Evolutionary conservation across 2,113 vertebrate species (phyloP).

Genomic region (Ceuthmochares aereus): DNA sequence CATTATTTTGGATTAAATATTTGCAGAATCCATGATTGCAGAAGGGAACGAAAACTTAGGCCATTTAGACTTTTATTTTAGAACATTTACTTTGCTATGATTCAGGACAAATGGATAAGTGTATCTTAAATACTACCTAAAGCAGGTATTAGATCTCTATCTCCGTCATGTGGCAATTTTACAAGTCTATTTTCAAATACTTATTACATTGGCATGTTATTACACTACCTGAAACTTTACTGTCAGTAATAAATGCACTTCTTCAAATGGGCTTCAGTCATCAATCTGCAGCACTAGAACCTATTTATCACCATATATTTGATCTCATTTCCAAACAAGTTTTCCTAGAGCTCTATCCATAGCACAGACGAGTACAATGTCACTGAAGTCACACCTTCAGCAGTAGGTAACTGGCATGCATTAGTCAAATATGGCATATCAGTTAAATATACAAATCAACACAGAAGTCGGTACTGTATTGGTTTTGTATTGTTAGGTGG

Average conservation of each 20-base stretch:
- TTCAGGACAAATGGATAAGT: neutral
- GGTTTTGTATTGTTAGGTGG: neutral
- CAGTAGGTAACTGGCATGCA: neutral
- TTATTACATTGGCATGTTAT: neutral
- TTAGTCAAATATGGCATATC: neutral
- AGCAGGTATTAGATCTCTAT: neutral
- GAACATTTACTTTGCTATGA: neutral
- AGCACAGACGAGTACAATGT: neutral
- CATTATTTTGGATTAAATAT: slow-evolving; percentile 22
- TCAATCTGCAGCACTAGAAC: neutral
- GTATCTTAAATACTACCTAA: neutral
- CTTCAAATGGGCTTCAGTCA: neutral
- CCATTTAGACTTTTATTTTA: too few relatives aligned
- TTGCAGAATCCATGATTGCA: slow-evolving; percentile 37
- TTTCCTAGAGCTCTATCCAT: neutral
- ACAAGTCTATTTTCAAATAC: neutral
- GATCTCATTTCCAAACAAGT: neutral
- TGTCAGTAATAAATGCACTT: neutral
- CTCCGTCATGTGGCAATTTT: neutral
- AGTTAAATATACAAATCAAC: neutral
- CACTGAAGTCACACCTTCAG: neutral
- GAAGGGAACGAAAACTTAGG: slow-evolving; percentile 22
- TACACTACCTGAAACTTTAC: neutral
- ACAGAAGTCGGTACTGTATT: neutral
- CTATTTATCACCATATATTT: neutral